Evolutionary conservation across 2,888 invertebrate species (phyloP).

Genomic region (Calameuta filiformis): DNA sequence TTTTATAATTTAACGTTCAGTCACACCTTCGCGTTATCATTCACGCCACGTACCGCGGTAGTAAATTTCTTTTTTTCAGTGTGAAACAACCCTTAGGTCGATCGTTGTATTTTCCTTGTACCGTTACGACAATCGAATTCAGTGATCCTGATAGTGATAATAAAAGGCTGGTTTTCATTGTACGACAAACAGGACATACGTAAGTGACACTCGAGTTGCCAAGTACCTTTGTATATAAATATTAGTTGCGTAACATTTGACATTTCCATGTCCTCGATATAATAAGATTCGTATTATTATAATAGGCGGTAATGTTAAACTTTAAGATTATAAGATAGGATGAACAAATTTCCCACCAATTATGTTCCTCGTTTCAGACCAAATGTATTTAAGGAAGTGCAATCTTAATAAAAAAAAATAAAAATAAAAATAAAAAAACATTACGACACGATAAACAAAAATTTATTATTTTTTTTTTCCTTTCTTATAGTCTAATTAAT

Average conservation of each 20-base stretch:
- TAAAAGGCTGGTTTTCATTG: not conserved
- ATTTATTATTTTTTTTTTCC: not conserved
- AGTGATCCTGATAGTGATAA: not conserved
- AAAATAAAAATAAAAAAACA: constrained; percentile 39
- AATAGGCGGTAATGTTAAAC: not conserved
- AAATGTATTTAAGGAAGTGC: constrained; percentile 61
- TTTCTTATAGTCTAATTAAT: not conserved
- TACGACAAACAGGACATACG: not conserved
- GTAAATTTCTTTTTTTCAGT: not conserved
- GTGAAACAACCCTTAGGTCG: not conserved
- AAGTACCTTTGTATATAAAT: constrained; percentile 39
- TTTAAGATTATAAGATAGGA: constrained; percentile 20
- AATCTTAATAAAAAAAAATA: constrained; percentile 53
- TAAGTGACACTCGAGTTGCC: constrained; percentile 7
- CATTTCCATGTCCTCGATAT: not conserved
- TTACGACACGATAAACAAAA: not conserved
- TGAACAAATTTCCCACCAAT: constrained; percentile 20
- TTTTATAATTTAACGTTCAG: not conserved
- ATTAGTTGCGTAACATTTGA: not conserved
- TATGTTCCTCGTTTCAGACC: constrained; percentile 59
- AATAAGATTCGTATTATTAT: constrained; percentile 5
- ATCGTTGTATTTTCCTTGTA: not conserved
- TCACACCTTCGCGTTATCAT: not conserved
- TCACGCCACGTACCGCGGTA: not conserved
- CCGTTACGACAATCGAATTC: not conserved